A percentile compares a stretch with the other conserved stretches of the same genome.
Conservation (phyloP, 2,888 invertebrate species). For the Therioaphis trifolii region DNA sequence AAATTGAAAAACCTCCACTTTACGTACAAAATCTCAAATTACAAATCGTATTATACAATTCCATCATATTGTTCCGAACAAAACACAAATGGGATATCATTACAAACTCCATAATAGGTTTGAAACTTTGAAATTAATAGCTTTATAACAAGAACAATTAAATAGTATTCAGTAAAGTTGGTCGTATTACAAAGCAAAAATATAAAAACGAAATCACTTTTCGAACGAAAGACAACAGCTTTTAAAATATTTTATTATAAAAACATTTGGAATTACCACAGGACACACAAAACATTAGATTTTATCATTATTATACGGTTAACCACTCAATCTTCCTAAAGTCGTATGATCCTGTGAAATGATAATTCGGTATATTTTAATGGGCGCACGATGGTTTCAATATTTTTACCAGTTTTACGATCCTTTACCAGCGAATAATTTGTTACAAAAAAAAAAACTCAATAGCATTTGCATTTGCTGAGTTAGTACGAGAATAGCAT, state of each 20-base stretch:
- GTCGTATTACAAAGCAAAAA: background rate
- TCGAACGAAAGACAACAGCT: background rate
- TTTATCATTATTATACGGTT: too few relatives aligned
- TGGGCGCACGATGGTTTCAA: background rate
- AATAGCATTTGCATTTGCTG: background rate
- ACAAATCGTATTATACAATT: too few relatives aligned
- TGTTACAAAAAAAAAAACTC: background rate
- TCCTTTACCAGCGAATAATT: background rate
- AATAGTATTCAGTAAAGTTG: background rate
- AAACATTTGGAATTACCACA: too few relatives aligned
- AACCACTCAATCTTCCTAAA: too few relatives aligned
- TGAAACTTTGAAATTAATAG: background rate
- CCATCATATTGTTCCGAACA: background rate
- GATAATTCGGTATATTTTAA: background rate
- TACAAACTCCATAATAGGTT: background rate
- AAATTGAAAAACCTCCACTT: too few relatives aligned
- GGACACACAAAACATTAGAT: too few relatives aligned
- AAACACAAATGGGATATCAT: background rate
- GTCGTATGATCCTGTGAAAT: too few relatives aligned
- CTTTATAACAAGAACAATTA: background rate
- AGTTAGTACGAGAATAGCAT: background rate
- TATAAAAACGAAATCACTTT: background rate
- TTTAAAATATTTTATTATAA: too few relatives aligned
- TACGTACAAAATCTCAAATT: too few relatives aligned
- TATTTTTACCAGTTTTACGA: constrained; percentile 8